These are phyloP conservation scores for honey bee (Apis mellifera) DNA, from an alignment of 1,140 invertebrate species.

Conservation along the genomic window Amel_HAv3.1 CM009943.2:7192501-7193000, in stretches of 20 bases:
- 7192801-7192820: slow-evolving; percentile 17
- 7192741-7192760: slow-evolving; percentile 30
- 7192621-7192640: neutral
- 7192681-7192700: neutral
- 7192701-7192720: neutral
- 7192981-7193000: neutral
- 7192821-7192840: slow-evolving; percentile 30
- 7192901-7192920: neutral
- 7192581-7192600: slow-evolving; percentile 44
- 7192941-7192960: neutral
- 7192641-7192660: slow-evolving; percentile 25
- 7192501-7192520: slow-evolving; percentile 9
- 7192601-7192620: neutral
- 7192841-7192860: slow-evolving; percentile 27
- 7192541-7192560: slow-evolving; percentile 19
- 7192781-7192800: neutral
- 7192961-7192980: neutral
- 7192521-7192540: neutral
- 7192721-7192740: slow-evolving; percentile 30
- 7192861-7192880: neutral
- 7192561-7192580: slow-evolving; percentile 19
- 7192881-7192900: neutral
- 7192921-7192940: neutral
- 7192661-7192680: slow-evolving; percentile 8
- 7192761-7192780: neutral